Evolutionary conservation across 1,140 invertebrate genomes (phyloP), one percentile per base, ranked within the genome.

Genomic region (Phenacoccus solenopsis): DNA sequence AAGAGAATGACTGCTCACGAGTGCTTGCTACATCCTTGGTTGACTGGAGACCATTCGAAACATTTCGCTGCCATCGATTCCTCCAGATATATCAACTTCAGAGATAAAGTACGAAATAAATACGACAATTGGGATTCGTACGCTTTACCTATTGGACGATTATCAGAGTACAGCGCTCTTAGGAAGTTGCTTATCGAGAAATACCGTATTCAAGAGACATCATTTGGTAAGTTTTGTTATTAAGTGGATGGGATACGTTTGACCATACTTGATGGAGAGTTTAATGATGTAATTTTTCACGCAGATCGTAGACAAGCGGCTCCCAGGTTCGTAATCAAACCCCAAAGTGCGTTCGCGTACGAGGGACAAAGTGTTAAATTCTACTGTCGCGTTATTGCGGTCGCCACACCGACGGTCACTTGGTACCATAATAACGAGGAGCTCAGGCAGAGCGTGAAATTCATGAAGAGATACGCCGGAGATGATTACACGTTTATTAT

Each of bases 1-100:
- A 96, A 96, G 78, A 88, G 98, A 77, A 90, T 99, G 91, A 98
- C 94, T 21, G 94, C 97, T 0, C 95, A 98, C 80, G 96, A 99
- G 79, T 96, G 95, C 77, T 80, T 99, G 0, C 81, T 94, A 70
- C 98, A 99, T 83, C 80, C 93, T 27, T 99, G 98, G 97, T 79
- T 99, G 71, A 87, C 86, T 25, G 92, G 92, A 59, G 91, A 93
- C 77, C 84, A 90, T 73, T 88, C 86, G 68, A 83, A 86, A 61
- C 85, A 86, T 76, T 24, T 4, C 2, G 82, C 87, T 74, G 82
- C 86, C 74, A 94, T 97, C 75, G 87, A 89, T 21, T 87, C 86
- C 32, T 87, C 88, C 61, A 84, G 90, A 76, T 98, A 97, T 80
- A 82, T 91, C 73, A 86, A 87, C 67, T 88, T 98, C 76, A 84